Evolutionary conservation across 2,888 invertebrate species (phyloP).

Genomic region (Xestia ashworthii): DNA sequence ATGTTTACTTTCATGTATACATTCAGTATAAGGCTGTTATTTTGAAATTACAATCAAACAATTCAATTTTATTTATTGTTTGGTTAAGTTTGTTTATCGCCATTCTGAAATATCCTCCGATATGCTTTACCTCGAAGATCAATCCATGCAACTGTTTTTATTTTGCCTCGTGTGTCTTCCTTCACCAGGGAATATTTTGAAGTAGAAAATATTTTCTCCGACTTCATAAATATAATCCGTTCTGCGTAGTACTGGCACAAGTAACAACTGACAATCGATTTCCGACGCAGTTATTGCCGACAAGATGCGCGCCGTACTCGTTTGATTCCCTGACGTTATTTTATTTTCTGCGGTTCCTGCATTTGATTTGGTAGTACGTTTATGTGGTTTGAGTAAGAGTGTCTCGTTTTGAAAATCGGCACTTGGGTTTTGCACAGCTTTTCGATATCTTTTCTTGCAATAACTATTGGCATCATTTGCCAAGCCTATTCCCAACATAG

Average conservation of each 20-base stretch:
- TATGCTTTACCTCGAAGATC: background rate
- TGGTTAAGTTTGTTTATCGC: background rate
- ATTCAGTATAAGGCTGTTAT: no score
- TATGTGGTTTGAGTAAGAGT: background rate
- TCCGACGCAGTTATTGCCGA: slow-evolving; percentile 51
- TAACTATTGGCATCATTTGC: no score
- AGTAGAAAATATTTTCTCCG: background rate
- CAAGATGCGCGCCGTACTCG: slow-evolving; percentile 32
- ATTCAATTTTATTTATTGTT: no score
- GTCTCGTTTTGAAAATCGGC: background rate
- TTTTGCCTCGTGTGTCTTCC: background rate
- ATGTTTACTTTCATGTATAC: no score
- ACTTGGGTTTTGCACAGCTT: background rate
- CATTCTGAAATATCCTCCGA: background rate
- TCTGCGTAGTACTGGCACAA: slow-evolving; percentile 16
- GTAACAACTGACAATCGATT: slow-evolving; percentile 49
- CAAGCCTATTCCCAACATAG: no score
- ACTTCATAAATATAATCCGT: background rate
- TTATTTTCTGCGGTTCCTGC: slow-evolving; percentile 35
- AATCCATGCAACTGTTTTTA: background rate
- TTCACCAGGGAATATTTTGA: background rate
- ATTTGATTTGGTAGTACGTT: background rate
- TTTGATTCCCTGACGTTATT: slow-evolving; percentile 49
- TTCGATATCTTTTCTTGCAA: background rate
- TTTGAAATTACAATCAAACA: no score